Evolutionary conservation across 2,113 vertebrate genomes (phyloP).

Genomic region (Oncorhynchus masou): DNA sequence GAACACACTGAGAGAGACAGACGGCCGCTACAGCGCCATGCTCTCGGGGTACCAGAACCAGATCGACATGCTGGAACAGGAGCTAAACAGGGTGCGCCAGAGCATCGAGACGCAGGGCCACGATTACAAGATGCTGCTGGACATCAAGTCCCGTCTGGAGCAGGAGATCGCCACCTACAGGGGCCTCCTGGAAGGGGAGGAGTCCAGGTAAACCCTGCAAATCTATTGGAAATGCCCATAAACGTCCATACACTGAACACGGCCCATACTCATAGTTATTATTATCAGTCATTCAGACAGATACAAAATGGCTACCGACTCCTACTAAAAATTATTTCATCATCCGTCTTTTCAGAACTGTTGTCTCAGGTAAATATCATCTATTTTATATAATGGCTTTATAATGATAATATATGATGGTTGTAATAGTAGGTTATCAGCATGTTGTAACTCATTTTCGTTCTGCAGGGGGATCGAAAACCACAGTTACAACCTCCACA

Average conservation of each 20-base stretch:
- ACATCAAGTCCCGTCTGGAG: constrained; percentile 78
- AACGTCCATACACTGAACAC: too few species aligned
- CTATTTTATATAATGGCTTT: not conserved
- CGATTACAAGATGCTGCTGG: constrained; percentile 74
- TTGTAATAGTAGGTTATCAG: constrained; percentile 1
- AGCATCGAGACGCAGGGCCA: constrained; percentile 75
- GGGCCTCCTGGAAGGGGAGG: constrained; percentile 75
- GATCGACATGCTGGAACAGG: constrained; percentile 72
- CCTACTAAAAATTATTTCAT: not conserved
- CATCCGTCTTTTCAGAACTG: constrained; percentile 43
- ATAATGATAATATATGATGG: not conserved
- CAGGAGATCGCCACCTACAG: constrained; percentile 80
- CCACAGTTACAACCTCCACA: constrained; percentile 61
- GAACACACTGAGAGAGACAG: constrained; percentile 74
- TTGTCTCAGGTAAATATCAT: constrained; percentile 43
- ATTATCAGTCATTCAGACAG: too few species aligned
- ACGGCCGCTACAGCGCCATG: constrained; percentile 70
- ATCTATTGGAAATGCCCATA: too few species aligned
- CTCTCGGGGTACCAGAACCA: constrained; percentile 68
- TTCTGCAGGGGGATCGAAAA: constrained; percentile 61
- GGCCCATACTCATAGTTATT: too few species aligned
- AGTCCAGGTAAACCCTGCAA: constrained; percentile 61
- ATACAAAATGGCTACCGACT: not conserved
- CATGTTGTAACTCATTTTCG: constrained; percentile 9
- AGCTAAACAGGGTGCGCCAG: constrained; percentile 62